phyloP scores from a whole-genome alignment of 1,140 invertebrate genomes.

The Drosophila nebulosa region DNA sequence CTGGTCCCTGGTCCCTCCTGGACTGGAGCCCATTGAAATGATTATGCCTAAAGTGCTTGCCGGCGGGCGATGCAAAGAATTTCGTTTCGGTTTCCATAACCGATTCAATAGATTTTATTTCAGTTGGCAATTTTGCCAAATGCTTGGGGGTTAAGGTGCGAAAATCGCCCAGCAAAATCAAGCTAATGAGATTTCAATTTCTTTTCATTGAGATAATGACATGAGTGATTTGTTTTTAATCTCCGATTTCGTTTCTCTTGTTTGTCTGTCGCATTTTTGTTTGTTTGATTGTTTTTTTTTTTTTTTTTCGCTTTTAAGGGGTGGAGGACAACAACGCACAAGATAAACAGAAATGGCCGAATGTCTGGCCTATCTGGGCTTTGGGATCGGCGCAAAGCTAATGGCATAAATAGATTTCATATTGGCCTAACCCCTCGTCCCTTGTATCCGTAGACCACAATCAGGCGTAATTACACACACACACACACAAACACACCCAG shows the following conservation, averaged over 20 bases:
- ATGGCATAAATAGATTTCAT: conserved; percentile 79
- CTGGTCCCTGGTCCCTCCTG: conserved; percentile 2
- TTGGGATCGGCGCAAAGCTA: conserved; percentile 71
- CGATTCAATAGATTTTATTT: not conserved
- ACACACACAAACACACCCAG: conserved; percentile 16
- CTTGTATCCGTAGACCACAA: not conserved
- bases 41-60: conserved; percentile 69
- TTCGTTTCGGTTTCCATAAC: conserved; percentile 4
- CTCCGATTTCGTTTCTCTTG: conserved; percentile 59
- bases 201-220: conserved; percentile 32
- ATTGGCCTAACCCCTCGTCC: conserved; percentile 27
- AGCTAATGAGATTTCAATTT: conserved; percentile 73
- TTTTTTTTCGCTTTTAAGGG: conserved; percentile 21
- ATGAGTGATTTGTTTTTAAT: conserved; percentile 77
- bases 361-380: conserved; percentile 46
- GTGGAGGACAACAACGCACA: conserved; percentile 18
- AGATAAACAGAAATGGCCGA: conserved; percentile 59
- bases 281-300: conserved; percentile 60
- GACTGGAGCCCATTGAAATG: conserved; percentile 59
- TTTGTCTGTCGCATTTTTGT: conserved; percentile 54
- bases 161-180: conserved; percentile 18
- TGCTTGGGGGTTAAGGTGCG: conserved; percentile 40
- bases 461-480: conserved; percentile 66
- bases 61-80: not conserved
- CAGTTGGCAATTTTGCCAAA: conserved; percentile 23